Conservation (phyloP, 2,797 vertebrate genomes). For the Tympanoctomys barrerae region DNA sequence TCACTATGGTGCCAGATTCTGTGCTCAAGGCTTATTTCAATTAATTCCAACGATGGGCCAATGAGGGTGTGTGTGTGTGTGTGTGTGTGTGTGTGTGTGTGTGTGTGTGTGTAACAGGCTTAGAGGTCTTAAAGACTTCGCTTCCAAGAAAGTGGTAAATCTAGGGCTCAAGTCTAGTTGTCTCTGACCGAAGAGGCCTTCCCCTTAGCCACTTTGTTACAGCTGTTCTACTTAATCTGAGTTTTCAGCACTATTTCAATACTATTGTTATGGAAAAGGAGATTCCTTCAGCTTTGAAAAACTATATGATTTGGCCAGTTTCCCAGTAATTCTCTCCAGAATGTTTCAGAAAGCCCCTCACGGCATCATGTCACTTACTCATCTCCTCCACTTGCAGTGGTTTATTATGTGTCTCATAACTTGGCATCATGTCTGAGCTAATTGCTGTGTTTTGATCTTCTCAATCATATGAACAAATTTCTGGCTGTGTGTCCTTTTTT, state of each 20-base stretch:
- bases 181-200: background rate
- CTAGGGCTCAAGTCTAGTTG: background rate
- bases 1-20: background rate
- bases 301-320: background rate
- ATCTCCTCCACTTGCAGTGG: background rate
- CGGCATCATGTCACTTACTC: background rate
- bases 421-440: background rate
- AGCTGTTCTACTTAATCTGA: background rate
- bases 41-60: background rate
- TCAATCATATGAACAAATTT: slow-evolving; percentile 36
- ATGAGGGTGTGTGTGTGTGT: background rate
- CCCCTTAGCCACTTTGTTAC: background rate
- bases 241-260: background rate
- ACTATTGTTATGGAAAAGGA: background rate
- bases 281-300: background rate
- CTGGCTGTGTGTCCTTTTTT: slow-evolving; percentile 47
- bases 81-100: background rate
- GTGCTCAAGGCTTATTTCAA: background rate
- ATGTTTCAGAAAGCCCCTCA: background rate
- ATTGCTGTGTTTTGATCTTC: slow-evolving; percentile 58
- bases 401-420: background rate
- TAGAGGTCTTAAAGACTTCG: background rate
- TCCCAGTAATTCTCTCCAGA: background rate
- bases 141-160: background rate
- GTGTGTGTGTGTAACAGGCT: background rate